Evolutionary conservation across 1,140 invertebrate genomes (phyloP).

Genomic region (Pinna nobilis): DNA sequence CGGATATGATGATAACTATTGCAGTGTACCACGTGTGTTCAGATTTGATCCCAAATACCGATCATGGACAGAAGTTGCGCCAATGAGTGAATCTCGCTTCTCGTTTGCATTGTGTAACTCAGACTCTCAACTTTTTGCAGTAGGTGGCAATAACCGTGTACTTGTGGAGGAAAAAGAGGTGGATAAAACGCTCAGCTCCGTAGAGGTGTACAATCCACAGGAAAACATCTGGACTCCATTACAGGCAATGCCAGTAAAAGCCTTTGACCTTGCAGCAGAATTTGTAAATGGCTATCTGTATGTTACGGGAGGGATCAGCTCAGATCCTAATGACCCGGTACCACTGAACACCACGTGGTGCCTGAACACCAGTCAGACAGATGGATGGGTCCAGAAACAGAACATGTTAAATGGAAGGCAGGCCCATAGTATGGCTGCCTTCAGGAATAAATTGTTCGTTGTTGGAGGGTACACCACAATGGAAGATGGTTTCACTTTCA

Average conservation of each 20-base stretch:
- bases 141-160: slow-evolving; percentile 78
- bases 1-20: slow-evolving; percentile 82
- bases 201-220: slow-evolving; percentile 75
- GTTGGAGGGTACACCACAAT: slow-evolving; percentile 83
- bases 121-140: slow-evolving; percentile 80
- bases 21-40: slow-evolving; percentile 80
- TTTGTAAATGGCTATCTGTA: slow-evolving; percentile 77
- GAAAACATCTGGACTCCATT: slow-evolving; percentile 81
- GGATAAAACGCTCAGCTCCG: slow-evolving; percentile 56
- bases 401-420: slow-evolving; percentile 81
- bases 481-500: slow-evolving; percentile 47
- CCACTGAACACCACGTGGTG: slow-evolving; percentile 59
- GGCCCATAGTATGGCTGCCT: slow-evolving; percentile 82
- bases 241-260: slow-evolving; percentile 77
- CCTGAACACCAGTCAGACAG: slow-evolving; percentile 75
- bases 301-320: slow-evolving; percentile 79
- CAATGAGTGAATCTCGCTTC: slow-evolving; percentile 82
- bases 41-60: slow-evolving; percentile 82
- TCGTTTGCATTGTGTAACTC: slow-evolving; percentile 83
- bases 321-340: slow-evolving; percentile 62
- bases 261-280: slow-evolving; percentile 82
- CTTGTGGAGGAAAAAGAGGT: slow-evolving; percentile 53
- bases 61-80: slow-evolving; percentile 83
- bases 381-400: slow-evolving; percentile 79
- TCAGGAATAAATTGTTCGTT: slow-evolving; percentile 80